A percentile compares a stretch with the other conserved stretches of the same genome.
phyloP scores from a whole-genome alignment of 2,888 invertebrate genomes.

The Allacma fusca region DNA sequence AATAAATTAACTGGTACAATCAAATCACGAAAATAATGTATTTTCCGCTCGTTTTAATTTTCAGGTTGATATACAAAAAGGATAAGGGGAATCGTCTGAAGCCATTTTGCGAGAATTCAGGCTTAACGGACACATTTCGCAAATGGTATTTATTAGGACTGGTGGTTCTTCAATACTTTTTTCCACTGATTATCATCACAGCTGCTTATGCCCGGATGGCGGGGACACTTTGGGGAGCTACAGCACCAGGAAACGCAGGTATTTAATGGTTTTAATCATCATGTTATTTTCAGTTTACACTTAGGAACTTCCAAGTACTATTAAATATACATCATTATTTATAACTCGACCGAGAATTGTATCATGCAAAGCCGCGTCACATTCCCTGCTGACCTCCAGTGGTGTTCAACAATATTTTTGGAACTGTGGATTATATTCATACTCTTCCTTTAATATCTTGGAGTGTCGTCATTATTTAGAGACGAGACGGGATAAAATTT shows the following conservation, averaged over 20 bases:
- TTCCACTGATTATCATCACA: conserved; percentile 81
- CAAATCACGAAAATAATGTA: neutral
- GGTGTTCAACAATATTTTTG: too few species aligned
- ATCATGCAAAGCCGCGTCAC: too few species aligned
- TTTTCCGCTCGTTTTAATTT: neutral
- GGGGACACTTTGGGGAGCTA: conserved; percentile 79
- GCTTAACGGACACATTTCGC: conserved; percentile 60
- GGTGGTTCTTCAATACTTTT: conserved; percentile 71
- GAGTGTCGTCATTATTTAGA: too few species aligned
- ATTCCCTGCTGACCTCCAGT: too few species aligned
- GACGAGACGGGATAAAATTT: too few species aligned
- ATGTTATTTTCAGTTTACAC: too few species aligned
- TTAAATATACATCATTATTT: too few species aligned
- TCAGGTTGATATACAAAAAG: conserved; percentile 52
- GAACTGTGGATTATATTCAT: too few species aligned
- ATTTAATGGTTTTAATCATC: too few species aligned
- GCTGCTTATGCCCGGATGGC: conserved; percentile 85
- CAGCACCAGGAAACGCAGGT: conserved; percentile 61
- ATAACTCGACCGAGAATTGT: too few species aligned
- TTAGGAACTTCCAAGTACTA: too few species aligned
- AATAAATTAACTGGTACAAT: neutral
- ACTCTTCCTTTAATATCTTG: too few species aligned
- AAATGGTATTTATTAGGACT: conserved; percentile 61
- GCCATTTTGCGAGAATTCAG: conserved; percentile 64
- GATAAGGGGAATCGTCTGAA: conserved; percentile 57